Base-by-base conservation (phyloP, 2,113 vertebrate genomes). In the Neopipo cinnamomea region DNA sequence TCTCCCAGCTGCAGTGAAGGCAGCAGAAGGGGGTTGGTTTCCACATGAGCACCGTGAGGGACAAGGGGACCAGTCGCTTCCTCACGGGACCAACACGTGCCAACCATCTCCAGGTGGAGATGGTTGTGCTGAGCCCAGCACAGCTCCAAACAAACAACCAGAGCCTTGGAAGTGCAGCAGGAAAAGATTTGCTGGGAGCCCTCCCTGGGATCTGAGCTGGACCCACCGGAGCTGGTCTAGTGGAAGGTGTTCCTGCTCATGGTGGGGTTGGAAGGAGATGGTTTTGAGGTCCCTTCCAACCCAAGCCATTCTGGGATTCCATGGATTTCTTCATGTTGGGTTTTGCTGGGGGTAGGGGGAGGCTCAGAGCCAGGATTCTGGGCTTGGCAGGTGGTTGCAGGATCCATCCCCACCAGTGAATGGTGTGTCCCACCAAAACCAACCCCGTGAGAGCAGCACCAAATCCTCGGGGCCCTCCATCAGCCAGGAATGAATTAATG, bases 361-460 rank as follows among this genome's bases (percentile, higher is more conserved):
- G 27, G 61, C 27, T 63, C 61, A 41, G 61, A 41, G 62, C 23
- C 39, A 65, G 37, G 39, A 31, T 42, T 42, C 6, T 7, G 62
- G 39, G 28, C 39, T 42, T 21, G 27, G 39, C 61, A 31, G 68
- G 56, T 31, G 19, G 14, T 49, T 16, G 21, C 28, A n/a, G 59
- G 39, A 47, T 28, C 11, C 2, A 2, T 58, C 41, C 78, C 52
- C 12, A 4, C 2, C 1, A 2, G 25, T 9, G 28, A 24, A 10
- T 4, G 1, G 7, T 6, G 23, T 27, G 46, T 41, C 50, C n/a
- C 82, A 39, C 72, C 0, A 35, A 62, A 81, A 37, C 14, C 23
- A 63, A 27, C 12, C 16, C 3, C 1, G 8, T 1, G 42, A 52
- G 46, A 30, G 37, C 1, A 1, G 14, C 61, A 47, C 3, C 1